Evolutionary conservation across 1,140 invertebrate species (phyloP), one percentile per base, ranked within the genome.

Genomic region (Drosophila ogumai): DNA sequence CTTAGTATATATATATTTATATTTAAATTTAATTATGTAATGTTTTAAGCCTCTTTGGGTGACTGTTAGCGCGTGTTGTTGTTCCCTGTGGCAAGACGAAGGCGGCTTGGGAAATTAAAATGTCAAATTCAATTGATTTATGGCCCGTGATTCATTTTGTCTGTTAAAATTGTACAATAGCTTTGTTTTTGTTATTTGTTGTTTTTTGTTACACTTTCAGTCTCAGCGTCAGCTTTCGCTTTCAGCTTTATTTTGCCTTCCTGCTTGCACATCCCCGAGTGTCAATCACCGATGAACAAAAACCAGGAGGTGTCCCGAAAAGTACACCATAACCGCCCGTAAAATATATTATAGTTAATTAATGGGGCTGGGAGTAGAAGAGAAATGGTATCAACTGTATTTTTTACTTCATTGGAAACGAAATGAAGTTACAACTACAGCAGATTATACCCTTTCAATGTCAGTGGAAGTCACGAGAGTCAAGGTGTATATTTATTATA

Each of bases 71-170:
- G 36, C 34, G 28, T 41, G 36, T n/a, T 19, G 32, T 55, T 38
- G 25, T 36, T 47, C 17, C 25, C 41, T 32, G 49, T 56, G 40
- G 10, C 13, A 41, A 25, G 22, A 28, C 22, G 12, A 43, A 58
- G 65, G 54, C 41, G 22, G n/a, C 32, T 34, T 59, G 56, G 63
- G 49, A 75, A 90, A 84, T 90, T 72, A 79, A 90, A 72, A 43
- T 90, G 85, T 78, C 85, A 84, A 81, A 72, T 72, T 78, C 59
- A 81, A 85, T 85, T 90, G 85, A 88, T 88, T 90, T 88, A 90
- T 90, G 65, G 40, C 50, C 54, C 49, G 50, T 66, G 77, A 75
- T 72, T 90, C 61, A 81, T 75, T 66, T 41, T 61, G 63, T 60
- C 57, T 64, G 76, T 64, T 73, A 61, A 64, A 73, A 80, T 77